Conservation (phyloP, 2,113 vertebrate species). For the Struthidea cinerea region DNA sequence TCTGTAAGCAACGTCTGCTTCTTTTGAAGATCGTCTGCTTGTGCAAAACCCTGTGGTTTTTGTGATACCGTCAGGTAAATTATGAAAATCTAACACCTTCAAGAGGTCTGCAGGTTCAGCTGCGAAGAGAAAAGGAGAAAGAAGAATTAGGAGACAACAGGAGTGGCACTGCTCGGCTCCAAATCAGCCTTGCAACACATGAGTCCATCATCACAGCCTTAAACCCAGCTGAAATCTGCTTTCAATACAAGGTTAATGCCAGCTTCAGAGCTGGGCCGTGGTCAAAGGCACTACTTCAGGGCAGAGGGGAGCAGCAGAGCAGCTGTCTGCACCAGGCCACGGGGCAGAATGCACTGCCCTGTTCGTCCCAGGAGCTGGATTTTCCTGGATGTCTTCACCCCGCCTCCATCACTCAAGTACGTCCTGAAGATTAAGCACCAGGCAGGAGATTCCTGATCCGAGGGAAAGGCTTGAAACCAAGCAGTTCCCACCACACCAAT, state of each 20-base stretch:
- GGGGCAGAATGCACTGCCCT: background rate
- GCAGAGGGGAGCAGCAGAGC: background rate
- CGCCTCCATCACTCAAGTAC: background rate
- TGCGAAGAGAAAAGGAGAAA: conserved; percentile 41
- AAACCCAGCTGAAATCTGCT: background rate
- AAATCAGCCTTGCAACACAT: background rate
- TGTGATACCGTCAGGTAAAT: conserved; percentile 90
- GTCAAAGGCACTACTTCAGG: background rate
- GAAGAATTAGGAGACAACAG: background rate
- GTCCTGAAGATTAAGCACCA: background rate
- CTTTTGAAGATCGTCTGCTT: conserved; percentile 85
- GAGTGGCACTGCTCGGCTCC: background rate
- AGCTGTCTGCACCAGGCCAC: background rate
- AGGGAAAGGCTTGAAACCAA: background rate
- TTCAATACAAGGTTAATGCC: background rate
- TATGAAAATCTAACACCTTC: conserved; percentile 97
- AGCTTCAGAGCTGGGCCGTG: background rate
- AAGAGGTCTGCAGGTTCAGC: conserved; percentile 91
- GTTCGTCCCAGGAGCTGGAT: background rate
- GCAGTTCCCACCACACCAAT: background rate
- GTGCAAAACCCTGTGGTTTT: conserved; percentile 91
- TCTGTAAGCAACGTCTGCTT: conserved; percentile 89
- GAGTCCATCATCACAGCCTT: background rate
- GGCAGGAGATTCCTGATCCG: background rate
- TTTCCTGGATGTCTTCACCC: background rate